A percentile compares a stretch with the other conserved stretches of the same genome.
Evolutionary conservation across 1,140 invertebrate species (phyloP).

Genomic region (Zaprionus nigranus): DNA sequence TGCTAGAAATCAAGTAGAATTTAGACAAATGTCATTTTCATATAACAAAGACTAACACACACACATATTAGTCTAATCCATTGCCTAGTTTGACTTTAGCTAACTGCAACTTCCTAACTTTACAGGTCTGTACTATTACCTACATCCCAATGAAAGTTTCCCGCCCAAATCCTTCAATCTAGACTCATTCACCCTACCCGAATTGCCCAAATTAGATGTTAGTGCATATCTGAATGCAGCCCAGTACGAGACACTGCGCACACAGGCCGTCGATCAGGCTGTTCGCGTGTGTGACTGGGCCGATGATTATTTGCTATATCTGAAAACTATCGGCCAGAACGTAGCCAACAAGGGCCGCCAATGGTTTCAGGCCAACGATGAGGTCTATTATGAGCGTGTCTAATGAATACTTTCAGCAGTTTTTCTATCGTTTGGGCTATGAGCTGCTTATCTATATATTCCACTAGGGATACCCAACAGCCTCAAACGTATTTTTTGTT

Average conservation of each 20-base stretch:
- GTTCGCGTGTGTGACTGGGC: conserved; percentile 76
- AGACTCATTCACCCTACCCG: conserved; percentile 62
- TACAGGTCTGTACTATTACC: conserved; percentile 82
- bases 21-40: conserved; percentile 1
- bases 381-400: conserved; percentile 77
- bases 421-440: conserved; percentile 54
- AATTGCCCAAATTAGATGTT: conserved; percentile 57
- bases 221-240: conserved; percentile 68
- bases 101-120: conserved; percentile 45
- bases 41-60: not conserved
- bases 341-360: conserved; percentile 68
- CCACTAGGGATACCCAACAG: conserved; percentile 18
- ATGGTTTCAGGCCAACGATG: conserved; percentile 65
- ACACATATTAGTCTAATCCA: no score
- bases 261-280: conserved; percentile 65
- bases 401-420: conserved; percentile 56
- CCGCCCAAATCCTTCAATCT: conserved; percentile 72
- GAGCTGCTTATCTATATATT: conserved; percentile 56
- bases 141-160: conserved; percentile 82
- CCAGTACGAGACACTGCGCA: conserved; percentile 64
- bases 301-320: conserved; percentile 78
- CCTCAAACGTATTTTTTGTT: conserved; percentile 35
- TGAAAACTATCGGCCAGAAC: conserved; percentile 76
- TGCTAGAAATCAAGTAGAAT: conserved; percentile 3
- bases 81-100: not conserved